These are phyloP conservation scores for Drosophila suboccidentalis DNA, from an alignment of 2,888 invertebrate species.

Conservation along the genomic window DNA sequence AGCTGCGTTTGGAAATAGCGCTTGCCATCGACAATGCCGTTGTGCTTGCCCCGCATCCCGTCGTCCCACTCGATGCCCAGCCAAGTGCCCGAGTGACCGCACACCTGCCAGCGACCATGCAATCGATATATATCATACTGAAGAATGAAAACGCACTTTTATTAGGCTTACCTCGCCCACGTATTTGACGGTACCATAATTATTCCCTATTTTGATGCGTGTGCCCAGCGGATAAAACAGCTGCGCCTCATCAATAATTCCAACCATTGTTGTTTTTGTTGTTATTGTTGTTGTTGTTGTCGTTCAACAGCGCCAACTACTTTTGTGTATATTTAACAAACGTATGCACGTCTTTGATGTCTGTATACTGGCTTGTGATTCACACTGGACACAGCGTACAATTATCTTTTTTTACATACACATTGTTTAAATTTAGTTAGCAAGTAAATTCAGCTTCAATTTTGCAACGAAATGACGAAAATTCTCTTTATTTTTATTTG, in stretches of 20 bases:
- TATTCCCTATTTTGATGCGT: constrained; percentile 83
- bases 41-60: constrained; percentile 94
- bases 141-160: background rate
- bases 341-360: background rate
- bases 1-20: constrained; percentile 93
- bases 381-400: constrained; percentile 4
- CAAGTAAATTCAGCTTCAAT: constrained; percentile 2
- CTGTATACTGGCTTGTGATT: constrained; percentile 6
- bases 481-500: constrained; percentile 33
- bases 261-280: constrained; percentile 78
- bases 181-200: constrained; percentile 90
- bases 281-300: constrained; percentile 64
- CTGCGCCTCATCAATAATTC: constrained; percentile 84
- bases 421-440: constrained; percentile 14
- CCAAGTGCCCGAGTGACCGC: constrained; percentile 92
- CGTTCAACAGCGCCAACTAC: constrained; percentile 29
- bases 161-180: constrained; percentile 88
- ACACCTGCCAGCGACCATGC: constrained; percentile 84
- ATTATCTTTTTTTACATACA: constrained; percentile 1
- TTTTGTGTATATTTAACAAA: constrained; percentile 1
- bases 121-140: background rate
- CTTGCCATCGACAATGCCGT: constrained; percentile 93
- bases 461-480: constrained; percentile 43
- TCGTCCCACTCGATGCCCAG: constrained; percentile 99
- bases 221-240: constrained; percentile 84